Percentiles rank a stretch among this genome's conserved stretches.
phyloP scores from a whole-genome alignment of 2,797 vertebrate genomes.

The Microctenopoma steveboyesi region DNA sequence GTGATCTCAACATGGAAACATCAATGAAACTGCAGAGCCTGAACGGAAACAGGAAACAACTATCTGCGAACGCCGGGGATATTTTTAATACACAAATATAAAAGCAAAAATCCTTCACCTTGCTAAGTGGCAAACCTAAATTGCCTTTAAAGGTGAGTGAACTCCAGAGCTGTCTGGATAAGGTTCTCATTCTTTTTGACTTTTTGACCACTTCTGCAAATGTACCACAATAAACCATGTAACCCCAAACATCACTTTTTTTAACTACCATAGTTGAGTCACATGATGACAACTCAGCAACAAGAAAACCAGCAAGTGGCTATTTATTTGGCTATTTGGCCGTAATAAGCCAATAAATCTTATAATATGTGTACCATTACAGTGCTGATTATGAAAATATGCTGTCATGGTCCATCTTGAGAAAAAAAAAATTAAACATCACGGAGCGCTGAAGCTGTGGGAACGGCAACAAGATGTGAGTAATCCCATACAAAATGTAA shows the following conservation, averaged over 20 bases:
- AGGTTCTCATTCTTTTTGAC: neutral
- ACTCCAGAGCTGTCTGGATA: neutral
- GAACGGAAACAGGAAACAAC: neutral
- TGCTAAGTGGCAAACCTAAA: neutral
- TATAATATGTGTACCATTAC: neutral
- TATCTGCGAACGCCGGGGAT: too few species aligned
- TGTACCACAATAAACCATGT: too few species aligned
- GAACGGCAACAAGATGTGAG: constrained; percentile 20
- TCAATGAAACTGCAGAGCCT: neutral
- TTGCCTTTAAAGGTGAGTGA: neutral
- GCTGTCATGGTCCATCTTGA: constrained; percentile 8
- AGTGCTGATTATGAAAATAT: neutral
- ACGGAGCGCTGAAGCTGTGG: neutral
- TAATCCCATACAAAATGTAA: constrained; percentile 32
- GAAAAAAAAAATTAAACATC: constrained; percentile 22
- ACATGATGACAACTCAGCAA: too few species aligned
- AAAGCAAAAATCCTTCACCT: neutral
- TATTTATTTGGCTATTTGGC: too few species aligned
- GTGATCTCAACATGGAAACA: neutral
- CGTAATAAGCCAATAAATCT: neutral
- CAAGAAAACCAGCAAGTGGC: too few species aligned
- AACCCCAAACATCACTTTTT: too few species aligned
- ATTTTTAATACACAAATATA: neutral
- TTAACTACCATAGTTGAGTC: too few species aligned
- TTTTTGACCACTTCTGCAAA: too few species aligned